Conservation (phyloP, 2,797 vertebrate species). For the Mycteria americana region DNA sequence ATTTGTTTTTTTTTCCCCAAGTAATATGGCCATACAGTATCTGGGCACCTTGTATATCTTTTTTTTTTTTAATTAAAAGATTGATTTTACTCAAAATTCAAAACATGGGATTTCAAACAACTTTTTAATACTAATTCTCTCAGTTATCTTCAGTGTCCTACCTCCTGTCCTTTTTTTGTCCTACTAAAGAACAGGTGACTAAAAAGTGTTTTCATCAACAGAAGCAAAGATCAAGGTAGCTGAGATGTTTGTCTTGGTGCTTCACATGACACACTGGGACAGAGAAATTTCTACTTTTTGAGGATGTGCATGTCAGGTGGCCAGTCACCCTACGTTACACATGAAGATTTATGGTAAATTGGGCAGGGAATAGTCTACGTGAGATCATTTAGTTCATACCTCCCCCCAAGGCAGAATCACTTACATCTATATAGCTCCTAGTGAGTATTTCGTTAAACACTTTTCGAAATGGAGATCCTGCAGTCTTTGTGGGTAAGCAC, state of each 20-base stretch:
- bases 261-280: not conserved
- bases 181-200: not conserved
- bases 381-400: not conserved
- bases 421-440: not conserved
- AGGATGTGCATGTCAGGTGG: rapidly evolving
- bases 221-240: not conserved
- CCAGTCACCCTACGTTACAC: not conserved
- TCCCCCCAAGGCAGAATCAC: not conserved
- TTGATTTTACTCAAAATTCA: not conserved
- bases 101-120: not conserved
- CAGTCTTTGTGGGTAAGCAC: not conserved
- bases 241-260: not conserved
- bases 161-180: not conserved
- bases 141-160: not conserved
- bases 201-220: not conserved
- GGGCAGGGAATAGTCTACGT: not conserved
- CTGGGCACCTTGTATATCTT: not conserved
- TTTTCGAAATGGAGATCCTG: not conserved
- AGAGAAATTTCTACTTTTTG: not conserved
- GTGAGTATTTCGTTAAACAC: not conserved
- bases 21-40: not conserved
- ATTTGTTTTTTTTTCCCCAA: not conserved
- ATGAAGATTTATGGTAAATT: not conserved
- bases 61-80: not conserved
- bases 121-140: not conserved